phyloP scores from a whole-genome alignment of 2,888 invertebrate species.

The Heteromyza rotundicornis region DNA sequence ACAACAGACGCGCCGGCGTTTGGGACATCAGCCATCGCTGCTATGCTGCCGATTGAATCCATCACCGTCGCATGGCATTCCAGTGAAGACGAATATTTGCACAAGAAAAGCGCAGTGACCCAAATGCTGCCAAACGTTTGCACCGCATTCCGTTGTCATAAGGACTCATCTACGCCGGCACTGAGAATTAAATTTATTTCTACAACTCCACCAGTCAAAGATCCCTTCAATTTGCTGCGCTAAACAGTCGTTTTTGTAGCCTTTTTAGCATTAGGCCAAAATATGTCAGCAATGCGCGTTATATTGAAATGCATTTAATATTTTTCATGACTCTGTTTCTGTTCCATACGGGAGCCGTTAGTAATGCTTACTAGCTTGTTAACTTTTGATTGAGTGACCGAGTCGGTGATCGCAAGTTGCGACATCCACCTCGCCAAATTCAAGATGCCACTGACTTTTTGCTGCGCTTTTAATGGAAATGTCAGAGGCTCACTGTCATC shows the following conservation, averaged over 20 bases:
- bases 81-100: slow-evolving; percentile 42
- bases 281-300: slow-evolving; percentile 56
- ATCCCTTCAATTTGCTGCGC: too few species aligned
- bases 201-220: too few species aligned
- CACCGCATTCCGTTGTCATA: slow-evolving; percentile 58
- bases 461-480: slow-evolving; percentile 49
- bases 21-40: slow-evolving; percentile 23
- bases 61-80: not conserved
- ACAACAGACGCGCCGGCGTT: slow-evolving; percentile 54
- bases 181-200: not conserved
- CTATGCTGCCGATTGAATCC: not conserved
- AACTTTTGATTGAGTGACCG: slow-evolving; percentile 27
- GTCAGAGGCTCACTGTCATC: slow-evolving; percentile 55
- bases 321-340: slow-evolving; percentile 38
- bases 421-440: slow-evolving; percentile 28
- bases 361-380: slow-evolving; percentile 22
- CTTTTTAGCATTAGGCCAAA: slow-evolving; percentile 44
- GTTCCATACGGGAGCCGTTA: slow-evolving; percentile 16
- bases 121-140: slow-evolving; percentile 36
- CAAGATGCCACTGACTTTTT: slow-evolving; percentile 41
- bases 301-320: slow-evolving; percentile 63
- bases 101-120: slow-evolving; percentile 6
- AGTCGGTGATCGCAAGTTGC: slow-evolving; percentile 26
- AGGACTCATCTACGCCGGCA: slow-evolving; percentile 25
- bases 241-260: too few species aligned